These are phyloP conservation scores for Scytalopus superciliaris DNA, from an alignment of 2,113 vertebrate species.

Conservation along the genomic window DNA sequence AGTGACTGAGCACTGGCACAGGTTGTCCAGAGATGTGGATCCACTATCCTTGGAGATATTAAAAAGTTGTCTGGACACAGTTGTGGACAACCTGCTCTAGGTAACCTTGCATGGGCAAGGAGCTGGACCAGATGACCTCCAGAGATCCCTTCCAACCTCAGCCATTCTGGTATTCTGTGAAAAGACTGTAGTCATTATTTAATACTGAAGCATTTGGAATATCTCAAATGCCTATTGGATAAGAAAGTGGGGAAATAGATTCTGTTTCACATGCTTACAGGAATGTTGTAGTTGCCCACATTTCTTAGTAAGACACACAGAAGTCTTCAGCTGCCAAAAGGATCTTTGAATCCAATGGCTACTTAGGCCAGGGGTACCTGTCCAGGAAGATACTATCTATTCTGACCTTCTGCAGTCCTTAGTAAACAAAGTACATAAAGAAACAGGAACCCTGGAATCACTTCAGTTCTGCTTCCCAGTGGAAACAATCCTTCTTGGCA, in stretches of 20 bases:
- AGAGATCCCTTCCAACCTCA: background rate
- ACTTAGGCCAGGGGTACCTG: background rate
- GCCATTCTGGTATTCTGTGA: rapidly evolving
- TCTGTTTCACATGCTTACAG: background rate
- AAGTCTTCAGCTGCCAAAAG: constrained; percentile 2
- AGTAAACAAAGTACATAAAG: background rate
- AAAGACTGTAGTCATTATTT: background rate
- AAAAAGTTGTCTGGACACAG: background rate
- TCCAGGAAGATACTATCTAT: background rate
- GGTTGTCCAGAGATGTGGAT: background rate
- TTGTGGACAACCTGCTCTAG: background rate
- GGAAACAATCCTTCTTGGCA: constrained; percentile 11
- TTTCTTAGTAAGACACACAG: background rate
- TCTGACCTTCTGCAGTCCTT: background rate
- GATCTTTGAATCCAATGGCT: background rate
- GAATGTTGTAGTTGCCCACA: background rate
- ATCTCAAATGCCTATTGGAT: background rate
- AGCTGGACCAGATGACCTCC: background rate
- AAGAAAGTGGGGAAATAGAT: background rate
- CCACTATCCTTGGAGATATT: background rate
- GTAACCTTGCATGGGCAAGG: background rate
- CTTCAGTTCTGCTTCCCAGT: constrained; percentile 6
- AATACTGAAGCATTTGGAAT: background rate
- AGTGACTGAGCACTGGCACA: background rate
- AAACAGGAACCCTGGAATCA: background rate